A percentile compares a stretch with the other conserved stretches of the same genome.
Conservation (phyloP, 2,797 vertebrate genomes). For the Muraenolepis orangiensis region DNA sequence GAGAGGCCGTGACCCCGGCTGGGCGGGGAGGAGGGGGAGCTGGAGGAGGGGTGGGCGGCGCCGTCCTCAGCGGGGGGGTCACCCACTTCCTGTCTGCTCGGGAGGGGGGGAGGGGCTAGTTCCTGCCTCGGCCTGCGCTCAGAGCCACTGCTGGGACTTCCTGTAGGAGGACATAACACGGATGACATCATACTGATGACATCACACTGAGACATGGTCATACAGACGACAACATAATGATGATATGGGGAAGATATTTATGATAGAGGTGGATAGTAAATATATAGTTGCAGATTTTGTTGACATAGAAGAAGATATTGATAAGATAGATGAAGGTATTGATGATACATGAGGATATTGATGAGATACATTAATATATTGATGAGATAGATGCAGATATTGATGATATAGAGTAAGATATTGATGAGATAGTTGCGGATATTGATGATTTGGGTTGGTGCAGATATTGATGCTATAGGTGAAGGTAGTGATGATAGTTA, state of each 20-base stretch:
- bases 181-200: not conserved
- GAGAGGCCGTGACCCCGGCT: conserved; percentile 75
- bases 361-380: too few relatives aligned
- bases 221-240: not conserved
- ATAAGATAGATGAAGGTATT: not conserved
- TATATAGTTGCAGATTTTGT: too few relatives aligned
- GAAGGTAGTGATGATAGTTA: too few relatives aligned
- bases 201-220: not conserved
- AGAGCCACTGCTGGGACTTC: conserved; percentile 86
- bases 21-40: conserved; percentile 63
- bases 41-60: not conserved
- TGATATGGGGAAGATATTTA: too few relatives aligned
- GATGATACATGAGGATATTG: too few relatives aligned
- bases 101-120: conserved; percentile 65
- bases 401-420: not conserved
- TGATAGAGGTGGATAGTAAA: too few relatives aligned
- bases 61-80: conserved; percentile 45
- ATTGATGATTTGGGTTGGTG: too few relatives aligned
- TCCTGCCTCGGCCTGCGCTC: conserved; percentile 88
- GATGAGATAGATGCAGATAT: not conserved
- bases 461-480: too few relatives aligned
- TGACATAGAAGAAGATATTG: not conserved
- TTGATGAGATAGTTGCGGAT: too few relatives aligned
- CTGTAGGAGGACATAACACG: conserved; percentile 55
- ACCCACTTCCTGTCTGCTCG: conserved; percentile 50